Base-by-base conservation (phyloP, 2,113 vertebrate genomes). In the Heteronetta atricapilla region DNA sequence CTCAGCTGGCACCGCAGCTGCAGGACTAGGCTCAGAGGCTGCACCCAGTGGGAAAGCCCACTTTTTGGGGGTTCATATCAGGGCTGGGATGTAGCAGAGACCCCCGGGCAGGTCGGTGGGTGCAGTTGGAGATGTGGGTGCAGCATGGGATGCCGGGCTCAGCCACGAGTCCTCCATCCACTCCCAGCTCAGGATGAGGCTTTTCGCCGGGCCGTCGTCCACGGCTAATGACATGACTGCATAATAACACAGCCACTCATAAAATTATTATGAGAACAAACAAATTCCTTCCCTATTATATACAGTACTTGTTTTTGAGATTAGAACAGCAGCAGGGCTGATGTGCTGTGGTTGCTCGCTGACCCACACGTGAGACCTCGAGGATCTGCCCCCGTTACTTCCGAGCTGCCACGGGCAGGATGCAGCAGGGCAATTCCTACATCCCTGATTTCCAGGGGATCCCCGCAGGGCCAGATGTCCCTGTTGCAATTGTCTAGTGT, bases 91-190 rank as follows among this genome's bases (percentile, higher is more conserved):
- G 62, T 15, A 16, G 62, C 36, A 63, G 36, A 26, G 62, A 20
- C 36, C 17, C 11, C 3, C 6, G 26, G 34, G 25, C 26, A 40
- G 26, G 17, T 64, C 8, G 4, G 36, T 13, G 38, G 62, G 26
- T 29, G 26, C 17, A 19, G 18, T 8, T 64, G 26, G 26, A 29
- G 36, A 12, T 13, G 38, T 40, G 62, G 62, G 62, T 29, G 38
- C 62, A 64, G 62, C 38, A 29, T 4, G 4, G 26, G 38, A 38
- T 40, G 11, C 62, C 0, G 3, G 69, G 56, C 60, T 75, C 44
- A 1, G 9, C 0, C 0, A 31, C 0, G 0, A 86, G 84, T 33
- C 38, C 73, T 82, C 34, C 0, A 0, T 53, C 48, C 2, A 1
- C 44, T 0, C 0, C 40, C 1, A 46, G n/a, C 44, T 82, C n/a